These are phyloP conservation scores for Thymelicus sylvestris DNA, from an alignment of 2,888 invertebrate genomes.

Conservation along the genomic window DNA sequence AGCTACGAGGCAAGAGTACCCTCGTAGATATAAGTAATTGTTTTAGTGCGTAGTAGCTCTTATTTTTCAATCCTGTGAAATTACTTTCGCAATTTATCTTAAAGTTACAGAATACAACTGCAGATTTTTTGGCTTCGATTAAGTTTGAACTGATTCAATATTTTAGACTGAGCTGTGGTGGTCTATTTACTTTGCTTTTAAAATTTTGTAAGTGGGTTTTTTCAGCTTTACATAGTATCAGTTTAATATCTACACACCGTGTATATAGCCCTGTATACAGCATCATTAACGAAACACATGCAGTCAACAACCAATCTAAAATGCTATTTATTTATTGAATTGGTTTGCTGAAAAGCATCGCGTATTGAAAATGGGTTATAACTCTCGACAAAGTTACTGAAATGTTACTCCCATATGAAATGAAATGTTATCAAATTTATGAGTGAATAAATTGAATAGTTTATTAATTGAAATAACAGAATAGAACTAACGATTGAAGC, in stretches of 20 bases:
- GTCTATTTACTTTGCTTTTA: no score
- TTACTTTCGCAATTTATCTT: background rate
- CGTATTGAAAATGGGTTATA: slow-evolving; percentile 34
- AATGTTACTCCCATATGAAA: no score
- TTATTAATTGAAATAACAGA: slow-evolving; percentile 26
- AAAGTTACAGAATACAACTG: no score
- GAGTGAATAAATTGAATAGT: slow-evolving; percentile 30
- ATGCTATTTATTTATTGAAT: slow-evolving; percentile 10
- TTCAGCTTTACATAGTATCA: no score
- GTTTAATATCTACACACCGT: no score
- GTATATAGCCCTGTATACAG: no score
- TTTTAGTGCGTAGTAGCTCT: background rate
- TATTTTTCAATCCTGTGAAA: background rate
- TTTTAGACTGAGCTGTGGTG: no score
- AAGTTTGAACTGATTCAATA: no score
- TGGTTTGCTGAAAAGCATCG: slow-evolving; percentile 16
- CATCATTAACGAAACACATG: background rate
- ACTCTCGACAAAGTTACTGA: slow-evolving; percentile 18
- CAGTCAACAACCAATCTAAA: slow-evolving; percentile 5
- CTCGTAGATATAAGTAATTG: slow-evolving; percentile 3
- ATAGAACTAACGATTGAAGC: slow-evolving; percentile 17
- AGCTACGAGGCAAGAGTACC: background rate
- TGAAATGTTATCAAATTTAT: slow-evolving; percentile 22
- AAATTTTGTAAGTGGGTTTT: no score
- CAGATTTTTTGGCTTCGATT: no score